Percentiles rank a stretch among this genome's conserved stretches.
Evolutionary conservation across 2,888 invertebrate genomes (phyloP).

Genomic region (Torymus texanus): DNA sequence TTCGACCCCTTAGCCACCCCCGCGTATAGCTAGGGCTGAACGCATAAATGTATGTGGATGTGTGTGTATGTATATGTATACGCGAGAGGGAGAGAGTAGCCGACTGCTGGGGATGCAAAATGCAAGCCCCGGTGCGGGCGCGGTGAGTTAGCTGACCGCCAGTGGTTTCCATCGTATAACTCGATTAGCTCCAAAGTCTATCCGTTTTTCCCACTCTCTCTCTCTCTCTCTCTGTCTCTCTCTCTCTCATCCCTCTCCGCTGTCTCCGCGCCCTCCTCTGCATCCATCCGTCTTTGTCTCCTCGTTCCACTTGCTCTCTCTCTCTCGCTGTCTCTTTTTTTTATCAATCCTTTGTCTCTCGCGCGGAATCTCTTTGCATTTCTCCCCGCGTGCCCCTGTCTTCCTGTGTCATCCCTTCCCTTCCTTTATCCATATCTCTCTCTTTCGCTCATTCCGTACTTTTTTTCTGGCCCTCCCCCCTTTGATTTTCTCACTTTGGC

Average conservation of each 20-base stretch:
- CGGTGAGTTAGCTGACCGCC: conserved; percentile 70
- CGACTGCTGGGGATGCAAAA: conserved; percentile 61
- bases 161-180: conserved; percentile 72
- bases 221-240: neutral
- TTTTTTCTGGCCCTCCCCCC: neutral
- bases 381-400: conserved; percentile 52
- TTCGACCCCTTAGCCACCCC: conserved; percentile 63
- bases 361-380: conserved; percentile 51
- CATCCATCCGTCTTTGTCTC: neutral
- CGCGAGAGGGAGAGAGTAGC: neutral
- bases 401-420: conserved; percentile 22
- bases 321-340: conserved; percentile 4
- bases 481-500: too few species aligned
- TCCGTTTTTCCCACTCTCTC: conserved; percentile 43
- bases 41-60: too few species aligned
- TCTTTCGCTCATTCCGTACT: conserved; percentile 59
- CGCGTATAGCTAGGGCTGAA: conserved; percentile 16
- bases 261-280: neutral
- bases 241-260: neutral
- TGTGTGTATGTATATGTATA: neutral
- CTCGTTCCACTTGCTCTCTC: neutral
- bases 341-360: conserved; percentile 52
- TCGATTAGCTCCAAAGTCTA: conserved; percentile 70
- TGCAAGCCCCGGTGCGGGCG: conserved; percentile 64
- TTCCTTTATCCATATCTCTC: conserved; percentile 52